Conservation (phyloP, 2,888 invertebrate species). For the Callyntrura sp. region DNA sequence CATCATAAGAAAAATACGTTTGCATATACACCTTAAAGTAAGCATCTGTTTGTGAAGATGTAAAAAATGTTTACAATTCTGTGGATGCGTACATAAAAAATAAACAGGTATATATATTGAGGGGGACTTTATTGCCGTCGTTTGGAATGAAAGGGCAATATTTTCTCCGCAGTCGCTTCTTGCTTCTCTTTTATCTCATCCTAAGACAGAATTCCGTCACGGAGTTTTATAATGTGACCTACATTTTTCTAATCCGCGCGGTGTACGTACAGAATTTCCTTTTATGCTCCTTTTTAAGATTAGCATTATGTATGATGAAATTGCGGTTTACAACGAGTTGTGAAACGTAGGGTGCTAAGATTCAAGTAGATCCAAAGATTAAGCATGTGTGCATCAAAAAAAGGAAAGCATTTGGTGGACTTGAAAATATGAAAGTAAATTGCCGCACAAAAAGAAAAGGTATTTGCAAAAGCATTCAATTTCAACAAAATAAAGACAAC, state of each 20-base stretch:
- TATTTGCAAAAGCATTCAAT: conserved; percentile 30
- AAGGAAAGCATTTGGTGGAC: conserved; percentile 4
- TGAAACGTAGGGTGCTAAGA: conserved; percentile 4
- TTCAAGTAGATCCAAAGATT: background rate
- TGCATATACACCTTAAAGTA: background rate
- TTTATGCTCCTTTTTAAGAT: conserved; percentile 12
- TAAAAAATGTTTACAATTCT: background rate
- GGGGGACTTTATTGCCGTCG: conserved; percentile 20
- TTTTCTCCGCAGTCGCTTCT: conserved; percentile 3
- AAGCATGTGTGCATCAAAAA: conserved; percentile 25
- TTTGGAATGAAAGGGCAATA: conserved; percentile 37
- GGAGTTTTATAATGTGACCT: conserved; percentile 51
- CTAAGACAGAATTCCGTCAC: conserved; percentile 51
- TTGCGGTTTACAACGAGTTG: background rate
- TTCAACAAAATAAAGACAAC: background rate
- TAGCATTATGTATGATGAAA: conserved; percentile 24
- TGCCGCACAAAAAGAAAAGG: background rate
- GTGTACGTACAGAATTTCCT: conserved; percentile 12
- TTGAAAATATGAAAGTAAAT: background rate
- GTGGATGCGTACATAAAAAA: background rate
- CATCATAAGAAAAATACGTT: background rate
- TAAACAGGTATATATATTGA: background rate
- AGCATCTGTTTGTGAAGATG: background rate
- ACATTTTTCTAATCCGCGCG: conserved; percentile 30
- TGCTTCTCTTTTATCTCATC: background rate